Evolutionary conservation across 1,140 invertebrate genomes (phyloP), one percentile per base, ranked within the genome.

Genomic region (Ceratoteleas bidentatus): DNA sequence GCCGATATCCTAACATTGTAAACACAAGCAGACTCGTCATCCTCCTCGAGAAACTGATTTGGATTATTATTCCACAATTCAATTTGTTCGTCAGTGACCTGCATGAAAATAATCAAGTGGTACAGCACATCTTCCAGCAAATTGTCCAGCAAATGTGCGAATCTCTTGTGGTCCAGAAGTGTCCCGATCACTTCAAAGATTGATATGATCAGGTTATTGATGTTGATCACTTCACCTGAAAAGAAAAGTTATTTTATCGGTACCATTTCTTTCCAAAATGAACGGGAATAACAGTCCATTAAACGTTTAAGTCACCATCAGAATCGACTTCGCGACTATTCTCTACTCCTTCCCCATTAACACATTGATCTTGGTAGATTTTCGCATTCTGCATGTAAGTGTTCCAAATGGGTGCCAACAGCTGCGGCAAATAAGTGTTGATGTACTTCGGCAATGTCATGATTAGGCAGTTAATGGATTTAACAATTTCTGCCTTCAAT

Each of bases 31-130:
- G 94, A 93, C 68, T 96, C 94, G 85, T 96, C 95, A 85, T 96
- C 96, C 86, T 96, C 95, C 82, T 96, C 95, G 5, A 96, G 94
- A 91, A 96, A 96, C 81, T 94, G 94, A 85, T 95, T 94, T 0
- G 95, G 94, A 92, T 95, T 95, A 33, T 90, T 92, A 38, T 92
- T 93, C 96, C 96, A 96, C 36, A 93, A 86, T 84, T 94, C 92
- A 52, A 95, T 94, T 90, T 96, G 95, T 83, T 96, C 95, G 73
- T 96, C 94, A 4, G 95, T 95, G 61, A 96, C 94, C 91, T 96
- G 95, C 93, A 95, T 95, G 77, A 95, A 96, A 36, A 96, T 91
- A 43, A 96, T 93, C 15, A 95, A 92, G 83, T 96, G 95, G 85
- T 96, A 96, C 52, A 96, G 92, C 3, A 96, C 90, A 86, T 97